A percentile compares a stretch with the other conserved stretches of the same genome.
Conservation (phyloP, 2,797 vertebrate species). For the Megaceryle alcyon region DNA sequence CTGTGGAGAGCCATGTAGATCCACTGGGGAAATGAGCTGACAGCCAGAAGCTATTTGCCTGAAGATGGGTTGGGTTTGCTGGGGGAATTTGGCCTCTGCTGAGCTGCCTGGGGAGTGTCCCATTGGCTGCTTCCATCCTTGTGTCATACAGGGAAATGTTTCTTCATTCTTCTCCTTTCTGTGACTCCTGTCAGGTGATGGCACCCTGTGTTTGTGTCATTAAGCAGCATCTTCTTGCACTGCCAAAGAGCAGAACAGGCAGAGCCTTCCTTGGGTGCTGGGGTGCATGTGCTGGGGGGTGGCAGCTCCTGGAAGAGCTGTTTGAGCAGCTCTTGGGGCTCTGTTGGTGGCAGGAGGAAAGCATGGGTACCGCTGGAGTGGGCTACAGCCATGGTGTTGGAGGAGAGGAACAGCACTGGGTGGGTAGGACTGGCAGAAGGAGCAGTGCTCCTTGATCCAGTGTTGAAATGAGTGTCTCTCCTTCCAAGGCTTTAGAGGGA, state of each 20-base stretch:
- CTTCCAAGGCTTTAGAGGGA: background rate
- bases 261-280: background rate
- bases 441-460: background rate
- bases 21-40: background rate
- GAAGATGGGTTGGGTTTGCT: background rate
- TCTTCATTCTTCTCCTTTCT: background rate
- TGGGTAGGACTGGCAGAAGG: background rate
- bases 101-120: background rate
- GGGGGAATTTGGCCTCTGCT: background rate
- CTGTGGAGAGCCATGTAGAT: background rate
- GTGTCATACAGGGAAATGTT: background rate
- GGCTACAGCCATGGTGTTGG: background rate
- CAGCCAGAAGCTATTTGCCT: background rate
- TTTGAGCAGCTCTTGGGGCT: background rate
- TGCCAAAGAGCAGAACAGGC: background rate
- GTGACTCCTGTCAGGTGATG: background rate
- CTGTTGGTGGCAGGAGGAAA: background rate
- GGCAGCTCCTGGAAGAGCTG: background rate
- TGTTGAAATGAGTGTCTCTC: background rate
- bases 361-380: fast-evolving
- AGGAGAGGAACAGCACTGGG: background rate
- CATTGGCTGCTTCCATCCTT: background rate
- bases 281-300: background rate
- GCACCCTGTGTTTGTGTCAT: fast-evolving
- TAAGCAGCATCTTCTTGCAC: background rate